phyloP scores from a whole-genome alignment of 2,113 vertebrate genomes.

The Protomyctophum bolini region DNA sequence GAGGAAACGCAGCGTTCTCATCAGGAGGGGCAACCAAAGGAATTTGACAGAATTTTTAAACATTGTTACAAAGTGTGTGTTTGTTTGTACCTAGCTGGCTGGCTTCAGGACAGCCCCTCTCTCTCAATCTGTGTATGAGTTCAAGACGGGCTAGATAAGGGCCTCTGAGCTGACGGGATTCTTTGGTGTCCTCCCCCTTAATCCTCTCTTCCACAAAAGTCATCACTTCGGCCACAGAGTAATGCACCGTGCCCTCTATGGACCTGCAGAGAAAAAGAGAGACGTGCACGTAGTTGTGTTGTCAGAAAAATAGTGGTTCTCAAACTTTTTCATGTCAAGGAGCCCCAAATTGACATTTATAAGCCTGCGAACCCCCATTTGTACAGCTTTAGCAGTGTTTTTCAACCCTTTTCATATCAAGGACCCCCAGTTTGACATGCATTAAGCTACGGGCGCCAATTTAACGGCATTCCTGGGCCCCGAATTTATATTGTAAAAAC shows the following conservation, averaged over 20 bases:
- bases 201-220: slow-evolving; percentile 90
- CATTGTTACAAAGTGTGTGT: neutral
- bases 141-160: slow-evolving; percentile 92
- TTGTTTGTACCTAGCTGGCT: slow-evolving; percentile 83
- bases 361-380: neutral
- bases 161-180: slow-evolving; percentile 86
- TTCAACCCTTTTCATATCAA: no score
- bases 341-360: no score
- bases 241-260: slow-evolving; percentile 89
- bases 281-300: neutral
- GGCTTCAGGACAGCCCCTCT: slow-evolving; percentile 83
- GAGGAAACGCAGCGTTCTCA: no score
- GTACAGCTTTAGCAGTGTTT: no score
- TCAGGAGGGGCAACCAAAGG: no score
- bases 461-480: no score
- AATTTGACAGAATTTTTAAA: no score
- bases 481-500: no score
- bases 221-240: slow-evolving; percentile 85
- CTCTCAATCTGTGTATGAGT: slow-evolving; percentile 86
- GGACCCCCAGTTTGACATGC: no score
- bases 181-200: slow-evolving; percentile 81
- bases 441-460: no score
- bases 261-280: slow-evolving; percentile 76
- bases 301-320: neutral
- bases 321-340: no score